These are phyloP conservation scores for Lerista edwardsae DNA, from an alignment of 2,797 vertebrate species.

Conservation along the genomic window DNA sequence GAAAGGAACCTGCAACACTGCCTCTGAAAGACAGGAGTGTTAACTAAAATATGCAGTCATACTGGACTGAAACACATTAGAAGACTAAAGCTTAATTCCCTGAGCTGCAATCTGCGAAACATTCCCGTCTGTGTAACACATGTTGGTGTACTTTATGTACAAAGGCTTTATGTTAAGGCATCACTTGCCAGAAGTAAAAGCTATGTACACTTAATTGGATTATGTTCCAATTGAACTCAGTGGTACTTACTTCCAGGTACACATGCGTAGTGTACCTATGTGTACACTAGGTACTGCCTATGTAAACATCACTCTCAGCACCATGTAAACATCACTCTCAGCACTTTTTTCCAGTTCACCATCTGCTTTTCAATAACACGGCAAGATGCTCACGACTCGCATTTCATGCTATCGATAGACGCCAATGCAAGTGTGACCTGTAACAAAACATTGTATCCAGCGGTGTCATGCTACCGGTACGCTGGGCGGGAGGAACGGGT, in stretches of 20 bases:
- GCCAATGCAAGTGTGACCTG: neutral
- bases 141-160: neutral
- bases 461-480: too few species aligned
- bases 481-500: too few species aligned
- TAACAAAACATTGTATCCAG: too few species aligned
- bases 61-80: neutral
- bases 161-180: neutral
- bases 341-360: neutral
- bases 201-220: neutral
- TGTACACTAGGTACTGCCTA: too few species aligned
- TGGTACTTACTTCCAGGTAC: neutral
- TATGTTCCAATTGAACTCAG: neutral
- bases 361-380: neutral
- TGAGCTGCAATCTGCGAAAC: neutral
- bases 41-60: slow-evolving; percentile 16
- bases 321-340: neutral
- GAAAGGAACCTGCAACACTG: neutral
- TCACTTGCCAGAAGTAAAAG: neutral
- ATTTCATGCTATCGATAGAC: neutral
- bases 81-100: neutral
- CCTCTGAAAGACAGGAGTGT: neutral
- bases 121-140: neutral
- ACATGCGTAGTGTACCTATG: neutral
- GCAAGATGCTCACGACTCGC: neutral
- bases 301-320: too few species aligned